A percentile compares a stretch with the other conserved stretches of the same genome.
Evolutionary conservation across 2,888 invertebrate genomes (phyloP).

Genomic region (Oscheius sp.): DNA sequence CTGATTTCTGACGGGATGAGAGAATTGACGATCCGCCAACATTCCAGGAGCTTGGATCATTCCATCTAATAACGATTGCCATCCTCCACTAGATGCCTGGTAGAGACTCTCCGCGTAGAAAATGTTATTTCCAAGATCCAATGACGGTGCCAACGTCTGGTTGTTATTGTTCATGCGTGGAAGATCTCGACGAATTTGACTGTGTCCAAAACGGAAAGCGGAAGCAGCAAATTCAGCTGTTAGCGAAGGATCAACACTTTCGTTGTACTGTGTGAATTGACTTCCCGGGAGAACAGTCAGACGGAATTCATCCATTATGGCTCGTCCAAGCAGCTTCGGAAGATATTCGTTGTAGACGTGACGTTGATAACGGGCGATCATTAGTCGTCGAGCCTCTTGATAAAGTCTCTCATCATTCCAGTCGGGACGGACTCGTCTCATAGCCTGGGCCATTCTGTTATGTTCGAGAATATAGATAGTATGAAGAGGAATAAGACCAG

Average conservation of each 20-base stretch:
- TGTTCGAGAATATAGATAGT: slow-evolving; percentile 59
- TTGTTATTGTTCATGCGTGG: slow-evolving; percentile 67
- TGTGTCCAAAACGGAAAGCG: slow-evolving; percentile 77
- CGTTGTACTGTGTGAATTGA: slow-evolving; percentile 73
- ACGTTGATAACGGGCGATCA: slow-evolving; percentile 75
- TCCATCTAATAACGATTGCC: slow-evolving; percentile 38
- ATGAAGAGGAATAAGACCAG: slow-evolving; percentile 55
- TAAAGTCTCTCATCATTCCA: slow-evolving; percentile 48
- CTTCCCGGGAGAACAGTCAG: slow-evolving; percentile 25
- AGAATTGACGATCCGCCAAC: slow-evolving; percentile 44
- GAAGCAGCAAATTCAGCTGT: slow-evolving; percentile 83
- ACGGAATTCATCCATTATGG: slow-evolving; percentile 34
- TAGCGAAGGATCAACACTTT: slow-evolving; percentile 79
- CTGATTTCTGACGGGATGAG: slow-evolving; percentile 53
- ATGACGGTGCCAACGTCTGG: neutral
- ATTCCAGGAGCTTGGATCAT: slow-evolving; percentile 42
- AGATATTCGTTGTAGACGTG: slow-evolving; percentile 74
- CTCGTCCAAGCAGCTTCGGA: slow-evolving; percentile 79
- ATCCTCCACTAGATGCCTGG: slow-evolving; percentile 20
- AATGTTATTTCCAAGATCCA: slow-evolving; percentile 33
- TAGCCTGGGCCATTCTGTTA: slow-evolving; percentile 53
- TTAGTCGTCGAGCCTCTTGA: slow-evolving; percentile 69
- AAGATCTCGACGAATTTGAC: slow-evolving; percentile 82
- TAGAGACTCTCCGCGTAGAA: slow-evolving; percentile 40
- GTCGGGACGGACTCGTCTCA: slow-evolving; percentile 28